These are phyloP conservation scores for Anoplopoma fimbria DNA, from an alignment of 2,113 vertebrate genomes.

Conservation along the genomic window DNA sequence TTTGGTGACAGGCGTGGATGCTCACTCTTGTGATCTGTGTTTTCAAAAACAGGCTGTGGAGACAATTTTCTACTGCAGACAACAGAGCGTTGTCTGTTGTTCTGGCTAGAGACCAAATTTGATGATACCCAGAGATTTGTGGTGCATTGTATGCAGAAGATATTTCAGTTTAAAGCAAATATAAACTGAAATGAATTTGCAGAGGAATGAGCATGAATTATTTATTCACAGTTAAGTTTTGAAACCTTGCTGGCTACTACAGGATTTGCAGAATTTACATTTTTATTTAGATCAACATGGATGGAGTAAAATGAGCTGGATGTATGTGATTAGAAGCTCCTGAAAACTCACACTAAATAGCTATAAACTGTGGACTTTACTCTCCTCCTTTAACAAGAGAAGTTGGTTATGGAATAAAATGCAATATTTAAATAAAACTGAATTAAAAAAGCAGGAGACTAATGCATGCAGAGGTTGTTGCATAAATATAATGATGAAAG, in stretches of 20 bases:
- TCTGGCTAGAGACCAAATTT: constrained; percentile 16
- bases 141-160: not conserved
- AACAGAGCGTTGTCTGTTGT: constrained; percentile 11
- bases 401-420: not conserved
- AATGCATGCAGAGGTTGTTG: not conserved
- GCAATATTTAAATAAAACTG: not conserved
- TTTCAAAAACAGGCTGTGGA: constrained; percentile 15
- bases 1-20: constrained; percentile 23
- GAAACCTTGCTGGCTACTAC: not conserved
- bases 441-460: not conserved
- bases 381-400: not conserved
- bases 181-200: constrained; percentile 18
- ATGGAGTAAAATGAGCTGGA: not conserved
- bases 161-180: constrained; percentile 19
- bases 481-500: not conserved
- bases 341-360: not conserved
- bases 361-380: not conserved
- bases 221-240: constrained; percentile 16
- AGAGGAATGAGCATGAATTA: constrained; percentile 33
- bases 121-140: constrained; percentile 17
- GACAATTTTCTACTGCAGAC: constrained; percentile 23
- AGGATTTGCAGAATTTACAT: constrained; percentile 5
- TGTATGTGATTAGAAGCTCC: not conserved
- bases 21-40: constrained; percentile 42
- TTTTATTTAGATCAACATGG: not conserved